Percentiles rank a stretch among this genome's conserved stretches.
Evolutionary conservation across 2,888 invertebrate species (phyloP).

Genomic region (Xestia rhomboidea): DNA sequence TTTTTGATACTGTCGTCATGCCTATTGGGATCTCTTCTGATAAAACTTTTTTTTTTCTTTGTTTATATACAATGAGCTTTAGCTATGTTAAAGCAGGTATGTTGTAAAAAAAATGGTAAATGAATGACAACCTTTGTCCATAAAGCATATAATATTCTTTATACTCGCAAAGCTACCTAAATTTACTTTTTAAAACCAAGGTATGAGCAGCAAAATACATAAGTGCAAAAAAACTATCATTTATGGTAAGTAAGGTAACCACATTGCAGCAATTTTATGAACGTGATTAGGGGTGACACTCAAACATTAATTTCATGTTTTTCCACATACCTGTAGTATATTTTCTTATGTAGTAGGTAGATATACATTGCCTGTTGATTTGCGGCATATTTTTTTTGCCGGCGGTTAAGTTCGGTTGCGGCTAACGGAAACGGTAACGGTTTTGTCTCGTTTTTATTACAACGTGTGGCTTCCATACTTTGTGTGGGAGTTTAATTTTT

Average conservation of each 20-base stretch:
- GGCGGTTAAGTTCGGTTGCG: slow-evolving; percentile 68
- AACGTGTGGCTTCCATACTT: slow-evolving; percentile 65
- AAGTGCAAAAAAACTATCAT: slow-evolving; percentile 34
- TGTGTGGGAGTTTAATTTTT: slow-evolving; percentile 19
- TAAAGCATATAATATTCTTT: not conserved
- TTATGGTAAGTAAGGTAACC: slow-evolving; percentile 58
- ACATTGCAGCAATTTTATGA: slow-evolving; percentile 52
- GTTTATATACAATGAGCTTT: too few species aligned
- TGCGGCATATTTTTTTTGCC: slow-evolving; percentile 57
- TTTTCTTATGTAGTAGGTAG: slow-evolving; percentile 68
- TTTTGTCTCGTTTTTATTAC: slow-evolving; percentile 50
- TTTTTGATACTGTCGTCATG: too few species aligned
- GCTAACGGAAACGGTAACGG: slow-evolving; percentile 54
- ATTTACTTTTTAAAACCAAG: not conserved
- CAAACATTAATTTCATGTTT: slow-evolving; percentile 62
- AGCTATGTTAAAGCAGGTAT: too few species aligned
- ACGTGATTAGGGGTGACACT: slow-evolving; percentile 69
- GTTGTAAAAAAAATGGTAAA: slow-evolving; percentile 16
- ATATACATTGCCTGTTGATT: slow-evolving; percentile 77
- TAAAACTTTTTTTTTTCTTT: not conserved
- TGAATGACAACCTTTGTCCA: not conserved
- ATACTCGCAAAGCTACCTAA: not conserved
- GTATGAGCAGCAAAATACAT: slow-evolving; percentile 14
- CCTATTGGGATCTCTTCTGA: not conserved
- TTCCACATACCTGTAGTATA: slow-evolving; percentile 75